A percentile compares a stretch with the other conserved stretches of the same genome.
phyloP scores from a whole-genome alignment of 2,113 vertebrate genomes.

The Eolophus roseicapilla region DNA sequence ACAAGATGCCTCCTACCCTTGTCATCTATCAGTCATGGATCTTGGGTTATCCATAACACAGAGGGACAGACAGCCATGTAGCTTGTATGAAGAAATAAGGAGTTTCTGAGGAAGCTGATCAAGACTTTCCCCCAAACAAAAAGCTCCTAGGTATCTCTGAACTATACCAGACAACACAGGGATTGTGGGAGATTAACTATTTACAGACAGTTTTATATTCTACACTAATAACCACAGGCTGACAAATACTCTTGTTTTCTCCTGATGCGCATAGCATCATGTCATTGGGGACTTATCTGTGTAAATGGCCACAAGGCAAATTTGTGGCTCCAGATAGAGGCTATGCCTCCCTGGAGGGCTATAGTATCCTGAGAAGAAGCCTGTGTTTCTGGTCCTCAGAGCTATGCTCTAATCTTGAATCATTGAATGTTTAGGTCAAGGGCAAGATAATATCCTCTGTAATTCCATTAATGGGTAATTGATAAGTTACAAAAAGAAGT shows the following conservation, averaged over 20 bases:
- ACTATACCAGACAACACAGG: neutral
- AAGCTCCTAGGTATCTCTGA: neutral
- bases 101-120: neutral
- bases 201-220: neutral
- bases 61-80: rapidly evolving
- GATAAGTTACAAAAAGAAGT: neutral
- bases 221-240: neutral
- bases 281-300: neutral
- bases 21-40: neutral
- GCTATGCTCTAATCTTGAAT: neutral
- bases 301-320: neutral
- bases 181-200: neutral
- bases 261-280: neutral
- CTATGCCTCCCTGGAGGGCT: neutral
- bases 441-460: neutral
- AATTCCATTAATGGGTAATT: neutral
- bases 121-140: neutral
- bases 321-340: neutral
- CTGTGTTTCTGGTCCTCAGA: neutral
- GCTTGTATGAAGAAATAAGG: neutral
- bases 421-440: conserved; percentile 10
- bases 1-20: neutral
- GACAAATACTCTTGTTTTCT: neutral
- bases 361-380: neutral
- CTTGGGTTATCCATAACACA: neutral